Conservation (phyloP, 2,797 vertebrate genomes). For the Masticophis lateralis region DNA sequence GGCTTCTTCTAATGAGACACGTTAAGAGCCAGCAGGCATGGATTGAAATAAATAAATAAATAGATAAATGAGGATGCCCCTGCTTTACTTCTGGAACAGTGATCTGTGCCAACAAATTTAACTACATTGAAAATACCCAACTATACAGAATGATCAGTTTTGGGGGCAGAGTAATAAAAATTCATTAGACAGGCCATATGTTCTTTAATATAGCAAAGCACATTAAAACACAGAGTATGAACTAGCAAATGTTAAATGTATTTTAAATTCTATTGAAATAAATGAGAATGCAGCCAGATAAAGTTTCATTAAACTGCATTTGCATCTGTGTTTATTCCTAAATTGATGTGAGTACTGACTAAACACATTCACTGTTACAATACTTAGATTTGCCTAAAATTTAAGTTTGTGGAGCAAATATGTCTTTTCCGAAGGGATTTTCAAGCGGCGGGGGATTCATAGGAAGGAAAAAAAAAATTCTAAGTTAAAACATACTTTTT, state of each 20-base stretch:
- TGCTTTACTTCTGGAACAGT: conserved; percentile 7
- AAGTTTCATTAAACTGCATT: not conserved
- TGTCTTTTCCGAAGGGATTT: not conserved
- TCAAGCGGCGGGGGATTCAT: not conserved
- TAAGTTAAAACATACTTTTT: not conserved
- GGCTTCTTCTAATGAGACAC: not conserved
- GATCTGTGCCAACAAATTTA: not conserved
- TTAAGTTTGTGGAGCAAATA: not conserved
- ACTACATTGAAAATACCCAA: conserved; percentile 7
- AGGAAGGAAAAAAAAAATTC: not conserved
- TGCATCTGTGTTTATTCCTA: not conserved
- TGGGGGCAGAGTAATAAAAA: not conserved
- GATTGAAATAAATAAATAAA: conserved; percentile 11
- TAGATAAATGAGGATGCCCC: conserved; percentile 22
- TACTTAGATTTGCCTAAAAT: not conserved
- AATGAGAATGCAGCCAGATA: not conserved
- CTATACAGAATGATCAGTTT: not conserved
- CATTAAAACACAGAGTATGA: not conserved
- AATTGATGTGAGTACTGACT: not conserved
- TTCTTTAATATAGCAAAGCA: not conserved
- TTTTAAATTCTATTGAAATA: not conserved
- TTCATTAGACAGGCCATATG: not conserved
- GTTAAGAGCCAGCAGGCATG: not conserved
- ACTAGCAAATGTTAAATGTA: not conserved
- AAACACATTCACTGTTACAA: not conserved